Evolutionary conservation across 2,888 invertebrate genomes (phyloP), one percentile per base, ranked within the genome.

Genomic region (Chalcis sispes): DNA sequence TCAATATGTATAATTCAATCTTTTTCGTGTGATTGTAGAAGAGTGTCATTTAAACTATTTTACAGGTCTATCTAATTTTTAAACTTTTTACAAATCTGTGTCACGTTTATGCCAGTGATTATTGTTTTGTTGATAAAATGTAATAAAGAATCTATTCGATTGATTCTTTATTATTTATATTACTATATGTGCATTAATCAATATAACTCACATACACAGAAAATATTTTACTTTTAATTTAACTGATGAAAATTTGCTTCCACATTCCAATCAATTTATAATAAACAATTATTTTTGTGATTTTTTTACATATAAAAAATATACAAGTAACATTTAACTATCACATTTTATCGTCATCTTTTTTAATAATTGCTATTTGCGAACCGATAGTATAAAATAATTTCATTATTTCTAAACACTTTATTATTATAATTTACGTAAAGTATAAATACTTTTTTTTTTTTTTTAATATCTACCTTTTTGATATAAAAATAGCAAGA

Each of bases 61-160:
- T 77, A 77, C 77, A 77, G 42, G 46, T 74, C 27, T 64, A 67
- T 62, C 52, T 75, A 58, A 75, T 59, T 77, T 8, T 67, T 25
- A 59, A 65, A 67, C 69, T 78, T 78, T 73, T 62, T 78, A 78
- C 75, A 78, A 74, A 64, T 61, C 10, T 65, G n/a, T 64, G 29
- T 54, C 48, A 64, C 29, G 18, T 67, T 46, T 42, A 64, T 77
- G 32, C 36, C 29, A 70, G 52, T 77, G 48, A 65, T 73, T 32
- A 50, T 66, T 56, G 20, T 48, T 64, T 61, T 71, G 52, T 71
- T 70, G 42, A 52, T 66, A 73, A 70, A 71, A 46, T 29, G 15
- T 42, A 50, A 56, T 10, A 42, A 77, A 69, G 62, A 65, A 64
- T 77, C 69, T 50, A 59, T 54, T 54, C 65, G 42, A 29, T n/a